Percentiles rank a stretch among this genome's conserved stretches.
Evolutionary conservation across 2,113 vertebrate species (phyloP).

Genomic region (Rhagologus leucostigma): DNA sequence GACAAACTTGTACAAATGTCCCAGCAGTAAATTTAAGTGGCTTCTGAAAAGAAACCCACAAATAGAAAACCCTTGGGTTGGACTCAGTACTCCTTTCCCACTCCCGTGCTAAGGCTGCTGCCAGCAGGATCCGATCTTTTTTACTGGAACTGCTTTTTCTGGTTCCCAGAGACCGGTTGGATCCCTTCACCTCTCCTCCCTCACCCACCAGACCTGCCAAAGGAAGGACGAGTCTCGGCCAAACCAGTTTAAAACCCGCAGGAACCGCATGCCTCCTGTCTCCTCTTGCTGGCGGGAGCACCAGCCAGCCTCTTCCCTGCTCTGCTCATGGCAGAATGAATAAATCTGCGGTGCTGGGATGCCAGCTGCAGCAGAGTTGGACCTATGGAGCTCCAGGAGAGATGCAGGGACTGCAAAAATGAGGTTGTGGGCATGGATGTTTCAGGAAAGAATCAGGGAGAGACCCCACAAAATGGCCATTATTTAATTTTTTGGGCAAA

Average conservation of each 20-base stretch:
- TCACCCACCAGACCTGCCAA: not conserved
- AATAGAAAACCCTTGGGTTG: not conserved
- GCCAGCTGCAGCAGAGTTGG: not conserved
- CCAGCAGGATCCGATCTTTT: not conserved
- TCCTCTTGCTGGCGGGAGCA: not conserved
- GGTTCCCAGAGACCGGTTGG: constrained; percentile 6
- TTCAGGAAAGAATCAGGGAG: not conserved
- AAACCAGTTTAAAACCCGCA: not conserved
- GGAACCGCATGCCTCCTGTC: not conserved
- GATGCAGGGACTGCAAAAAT: rapidly evolving
- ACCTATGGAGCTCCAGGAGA: not conserved
- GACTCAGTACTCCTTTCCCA: not conserved
- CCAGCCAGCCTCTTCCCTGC: not conserved
- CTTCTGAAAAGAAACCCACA: not conserved
- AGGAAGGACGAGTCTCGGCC: not conserved
- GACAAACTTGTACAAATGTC: not conserved
- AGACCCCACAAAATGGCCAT: not conserved
- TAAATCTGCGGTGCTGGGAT: not conserved
- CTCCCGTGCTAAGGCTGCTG: not conserved
- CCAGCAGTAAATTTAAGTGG: not conserved
- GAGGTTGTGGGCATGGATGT: not conserved
- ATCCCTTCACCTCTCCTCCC: not conserved
- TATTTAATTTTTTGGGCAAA: not conserved
- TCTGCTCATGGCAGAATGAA: not conserved
- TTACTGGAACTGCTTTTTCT: constrained; percentile 35